Evolutionary conservation across 2,113 vertebrate genomes (phyloP), one percentile per base, ranked within the genome.

Genomic region (Leptodactylus fuscus): DNA sequence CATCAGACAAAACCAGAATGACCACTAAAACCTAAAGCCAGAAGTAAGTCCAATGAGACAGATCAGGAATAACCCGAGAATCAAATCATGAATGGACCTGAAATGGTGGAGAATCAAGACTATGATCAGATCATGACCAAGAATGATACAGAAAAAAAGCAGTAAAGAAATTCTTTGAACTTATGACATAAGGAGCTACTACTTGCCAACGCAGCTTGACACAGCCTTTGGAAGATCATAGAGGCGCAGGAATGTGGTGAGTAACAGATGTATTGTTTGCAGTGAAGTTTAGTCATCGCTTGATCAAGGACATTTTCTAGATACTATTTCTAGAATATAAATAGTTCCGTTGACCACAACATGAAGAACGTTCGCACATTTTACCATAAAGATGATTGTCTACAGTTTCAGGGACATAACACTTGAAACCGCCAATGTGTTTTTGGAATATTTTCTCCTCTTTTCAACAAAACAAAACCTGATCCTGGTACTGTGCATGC

Each of bases 381-480:
- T 48, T 48, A 71, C 9, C 22, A 49, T 75, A 75, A 48, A 75
- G 24, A 75, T 75, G 71, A 75, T 27, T 29, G n/a, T 75, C 71
- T 49, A 24, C 71, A 18, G 24, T 29, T 75, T 75, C 71, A 29
- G n/a, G 13, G 44, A 75, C 48, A 24, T 15, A 75, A 48, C 9
- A 41, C 22, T 41, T 41, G 69, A n/a, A 41, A n/a, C 71, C 29
- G 16, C 32, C n/a, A 13, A 48, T 78, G 74, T 76, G 22, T 65
- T 81, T 62, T 49, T 46, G 41, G 24, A 75, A 48, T 75, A 75
- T 81, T 73, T 62, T 69, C n/a, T 74, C 34, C 5, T 11, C 74
- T 91, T 92, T 90, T 91, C 7, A 29, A 87, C 89, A 92, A 92
- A 94, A 91, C 87, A 93, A 91, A 92, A 92, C 85, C 53, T 80